phyloP scores from a whole-genome alignment of 2,888 invertebrate genomes.

The Adela reaumurella region DNA sequence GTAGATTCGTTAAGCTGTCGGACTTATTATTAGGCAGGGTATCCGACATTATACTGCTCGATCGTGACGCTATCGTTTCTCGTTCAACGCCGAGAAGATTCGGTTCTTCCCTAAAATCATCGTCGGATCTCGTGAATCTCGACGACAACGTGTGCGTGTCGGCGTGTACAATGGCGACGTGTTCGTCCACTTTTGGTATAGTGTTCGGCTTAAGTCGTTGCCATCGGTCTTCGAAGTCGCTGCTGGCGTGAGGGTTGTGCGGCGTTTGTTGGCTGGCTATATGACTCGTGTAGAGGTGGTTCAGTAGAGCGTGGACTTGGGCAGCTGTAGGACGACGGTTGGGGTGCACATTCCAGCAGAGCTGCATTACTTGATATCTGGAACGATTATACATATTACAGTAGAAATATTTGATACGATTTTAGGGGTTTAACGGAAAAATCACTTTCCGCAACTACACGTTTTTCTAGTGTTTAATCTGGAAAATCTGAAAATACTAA shows the following conservation, averaged over 20 bases:
- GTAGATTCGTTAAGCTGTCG: conserved; percentile 61
- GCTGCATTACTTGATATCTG: conserved; percentile 70
- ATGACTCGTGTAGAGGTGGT: conserved; percentile 36
- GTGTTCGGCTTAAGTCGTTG: conserved; percentile 65
- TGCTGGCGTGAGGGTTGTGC: conserved; percentile 23
- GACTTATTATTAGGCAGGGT: conserved; percentile 44
- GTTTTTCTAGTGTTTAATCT: too few species aligned
- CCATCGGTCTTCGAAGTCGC: conserved; percentile 72
- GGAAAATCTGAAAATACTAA: too few species aligned
- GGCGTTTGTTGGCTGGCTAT: conserved; percentile 15
- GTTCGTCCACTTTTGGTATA: conserved; percentile 56
- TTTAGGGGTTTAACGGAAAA: too few species aligned
- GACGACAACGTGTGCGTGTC: conserved; percentile 31
- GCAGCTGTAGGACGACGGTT: conserved; percentile 28
- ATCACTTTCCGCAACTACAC: too few species aligned
- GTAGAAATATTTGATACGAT: too few species aligned
- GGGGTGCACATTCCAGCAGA: conserved; percentile 59
- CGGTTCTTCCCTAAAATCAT: conserved; percentile 23
- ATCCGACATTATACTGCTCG: conserved; percentile 44
- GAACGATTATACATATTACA: too few species aligned
- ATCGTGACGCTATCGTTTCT: conserved; percentile 37
- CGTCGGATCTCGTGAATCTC: conserved; percentile 32
- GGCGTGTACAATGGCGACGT: conserved; percentile 41
- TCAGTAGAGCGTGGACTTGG: conserved; percentile 40
- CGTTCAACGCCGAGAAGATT: conserved; percentile 30